Percentiles rank a stretch among this genome's conserved stretches.
Conservation (phyloP, 2,888 invertebrate genomes). For the Rhingia rostrata region DNA sequence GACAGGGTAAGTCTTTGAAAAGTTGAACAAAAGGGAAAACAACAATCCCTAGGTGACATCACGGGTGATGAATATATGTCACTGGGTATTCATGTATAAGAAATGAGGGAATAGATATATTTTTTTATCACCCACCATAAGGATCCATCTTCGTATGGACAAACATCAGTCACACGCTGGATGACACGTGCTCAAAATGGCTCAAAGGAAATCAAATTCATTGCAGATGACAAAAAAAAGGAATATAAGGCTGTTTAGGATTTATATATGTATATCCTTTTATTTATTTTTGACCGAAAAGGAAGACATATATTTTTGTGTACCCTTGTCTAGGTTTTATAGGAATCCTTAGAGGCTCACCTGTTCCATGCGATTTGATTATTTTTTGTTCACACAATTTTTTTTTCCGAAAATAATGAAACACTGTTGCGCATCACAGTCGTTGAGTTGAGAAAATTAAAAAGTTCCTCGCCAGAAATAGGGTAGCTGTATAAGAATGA, state of each 20-base stretch:
- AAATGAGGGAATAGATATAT: conserved; percentile 42
- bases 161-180: conserved; percentile 70
- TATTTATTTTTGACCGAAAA: conserved; percentile 28
- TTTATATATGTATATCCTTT: conserved; percentile 34
- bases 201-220: conserved; percentile 62
- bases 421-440: conserved; percentile 39
- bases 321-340: conserved; percentile 45
- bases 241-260: conserved; percentile 5
- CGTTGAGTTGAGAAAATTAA: conserved; percentile 54
- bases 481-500: conserved; percentile 1
- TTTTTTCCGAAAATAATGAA: conserved; percentile 35
- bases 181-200: conserved; percentile 62
- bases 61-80: conserved; percentile 54
- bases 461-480: conserved; percentile 38
- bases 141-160: conserved; percentile 60
- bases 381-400: neutral
- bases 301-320: conserved; percentile 15
- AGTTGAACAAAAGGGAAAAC: conserved; percentile 6
- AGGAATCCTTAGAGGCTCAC: conserved; percentile 13
- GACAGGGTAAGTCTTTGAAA: conserved; percentile 8
- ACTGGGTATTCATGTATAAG: conserved; percentile 57
- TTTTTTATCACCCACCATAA: conserved; percentile 25
- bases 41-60: conserved; percentile 48
- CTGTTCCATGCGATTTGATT: conserved; percentile 15
- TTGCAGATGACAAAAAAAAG: conserved; percentile 40